Conservation (phyloP, 2,113 vertebrate genomes). For the Tautogolabrus adspersus region DNA sequence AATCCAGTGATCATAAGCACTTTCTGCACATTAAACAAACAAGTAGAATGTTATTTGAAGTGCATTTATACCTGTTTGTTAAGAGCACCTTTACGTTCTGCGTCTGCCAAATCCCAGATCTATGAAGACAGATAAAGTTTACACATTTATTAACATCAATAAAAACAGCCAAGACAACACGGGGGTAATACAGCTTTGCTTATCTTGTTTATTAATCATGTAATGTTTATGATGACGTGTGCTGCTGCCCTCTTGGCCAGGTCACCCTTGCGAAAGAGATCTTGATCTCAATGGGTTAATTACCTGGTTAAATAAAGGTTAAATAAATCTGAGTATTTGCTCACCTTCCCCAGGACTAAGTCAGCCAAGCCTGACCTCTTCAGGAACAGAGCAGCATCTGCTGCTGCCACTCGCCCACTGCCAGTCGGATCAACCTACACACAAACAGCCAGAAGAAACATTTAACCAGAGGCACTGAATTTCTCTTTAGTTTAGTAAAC, state of each 20-base stretch:
- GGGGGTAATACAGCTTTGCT: not conserved
- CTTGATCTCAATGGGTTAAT: too few species aligned
- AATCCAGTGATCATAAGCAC: not conserved
- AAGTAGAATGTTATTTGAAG: not conserved
- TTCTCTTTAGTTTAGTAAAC: not conserved
- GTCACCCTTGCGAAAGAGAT: too few species aligned
- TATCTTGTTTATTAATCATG: too few species aligned
- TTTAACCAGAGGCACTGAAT: not conserved
- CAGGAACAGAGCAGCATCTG: constrained; percentile 95
- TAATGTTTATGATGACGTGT: too few species aligned
- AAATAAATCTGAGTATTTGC: constrained; percentile 9
- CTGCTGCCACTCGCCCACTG: constrained; percentile 91
- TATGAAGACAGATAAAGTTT: constrained; percentile 69
- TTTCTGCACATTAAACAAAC: not conserved
- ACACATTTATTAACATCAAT: not conserved
- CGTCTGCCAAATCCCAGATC: constrained; percentile 98
- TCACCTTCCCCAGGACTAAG: constrained; percentile 95
- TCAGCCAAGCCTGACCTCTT: constrained; percentile 96
- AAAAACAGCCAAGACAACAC: not conserved
- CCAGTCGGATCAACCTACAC: constrained; percentile 91
- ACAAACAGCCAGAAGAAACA: constrained; percentile 16
- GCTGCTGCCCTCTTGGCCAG: too few species aligned
- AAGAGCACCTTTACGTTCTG: constrained; percentile 93
- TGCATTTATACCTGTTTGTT: constrained; percentile 91
- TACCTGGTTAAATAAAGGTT: too few species aligned